Evolutionary conservation across 2,797 vertebrate genomes (phyloP), one percentile per base, ranked within the genome.

Genomic region (Sebastiscus tertius): DNA sequence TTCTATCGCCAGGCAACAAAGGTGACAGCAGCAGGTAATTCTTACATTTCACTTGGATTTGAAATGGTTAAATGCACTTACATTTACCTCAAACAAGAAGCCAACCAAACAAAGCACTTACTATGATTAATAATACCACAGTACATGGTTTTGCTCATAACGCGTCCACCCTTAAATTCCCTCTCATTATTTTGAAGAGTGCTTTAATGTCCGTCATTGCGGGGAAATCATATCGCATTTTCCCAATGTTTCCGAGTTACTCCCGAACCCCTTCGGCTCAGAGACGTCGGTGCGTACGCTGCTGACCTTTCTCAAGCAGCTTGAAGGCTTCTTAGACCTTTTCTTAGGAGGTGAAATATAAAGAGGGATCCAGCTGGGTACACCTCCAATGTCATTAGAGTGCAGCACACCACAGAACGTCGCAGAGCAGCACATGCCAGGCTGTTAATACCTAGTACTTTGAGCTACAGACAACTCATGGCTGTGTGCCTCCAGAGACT

Each of bases 271-370:
- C 24, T 69, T 55, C 62, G 31, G 68, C 83, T 81, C 77, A 79
- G 85, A 90, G 82, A 83, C 34, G 71, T 72, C 81, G 81, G 74
- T 29, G 61, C 55, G 16, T 42, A 72, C 67, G 77, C 58, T 14
- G 63, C 63, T 95, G 95, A 96, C 95, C 94, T 96, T 95, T 95
- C 73, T 39, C 27, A 22, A 80, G 89, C 77, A 88, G 93, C 95
- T 93, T 81, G 76, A 85, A 94, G 89, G 90, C 93, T 92, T 86
- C 93, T 87, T 77, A 91, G 92, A 94, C 91, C 94, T 96, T 95
- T 94, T 94, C 87, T 82, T 71, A 18, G 62, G 75, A 86, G 86
- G 87, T 84, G 90, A 91, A 91, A 93, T 85, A 87, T 87, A 84
- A 92, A 88, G 86, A 63, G 77, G 36, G 82, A 86, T 92, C 83